phyloP scores from a whole-genome alignment of 2,888 invertebrate species.

The Tetragonula carbonaria region DNA sequence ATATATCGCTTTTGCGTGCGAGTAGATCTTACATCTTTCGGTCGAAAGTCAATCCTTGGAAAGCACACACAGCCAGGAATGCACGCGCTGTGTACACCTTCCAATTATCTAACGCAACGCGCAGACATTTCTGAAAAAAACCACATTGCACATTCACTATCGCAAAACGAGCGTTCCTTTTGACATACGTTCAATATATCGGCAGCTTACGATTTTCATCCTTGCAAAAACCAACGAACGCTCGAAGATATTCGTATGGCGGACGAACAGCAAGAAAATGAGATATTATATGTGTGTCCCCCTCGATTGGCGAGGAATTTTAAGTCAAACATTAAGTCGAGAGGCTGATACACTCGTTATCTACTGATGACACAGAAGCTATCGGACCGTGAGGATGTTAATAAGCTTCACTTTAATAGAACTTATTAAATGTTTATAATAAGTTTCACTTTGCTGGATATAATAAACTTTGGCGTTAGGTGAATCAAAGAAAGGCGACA shows the following conservation, averaged over 20 bases:
- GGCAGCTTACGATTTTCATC: conserved; percentile 7
- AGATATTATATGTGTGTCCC: neutral
- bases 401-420: neutral
- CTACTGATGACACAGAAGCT: neutral
- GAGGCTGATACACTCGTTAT: neutral
- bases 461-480: conserved; percentile 19
- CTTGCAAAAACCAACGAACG: conserved; percentile 13
- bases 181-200: conserved; percentile 28
- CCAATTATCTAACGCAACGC: neutral
- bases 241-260: neutral
- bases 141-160: neutral
- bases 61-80: conserved; percentile 47
- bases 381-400: neutral
- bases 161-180: neutral
- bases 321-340: neutral
- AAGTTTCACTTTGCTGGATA: neutral
- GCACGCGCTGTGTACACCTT: neutral
- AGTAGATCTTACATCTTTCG: conserved; percentile 49
- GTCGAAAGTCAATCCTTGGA: conserved; percentile 38
- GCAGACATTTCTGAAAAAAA: conserved; percentile 7
- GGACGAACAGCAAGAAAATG: neutral
- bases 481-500: neutral
- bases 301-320: conserved; percentile 24
- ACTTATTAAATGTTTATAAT: too few species aligned
- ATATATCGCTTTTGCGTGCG: conserved; percentile 59